phyloP scores from a whole-genome alignment of 2,113 vertebrate species.

The Alethe diademata region DNA sequence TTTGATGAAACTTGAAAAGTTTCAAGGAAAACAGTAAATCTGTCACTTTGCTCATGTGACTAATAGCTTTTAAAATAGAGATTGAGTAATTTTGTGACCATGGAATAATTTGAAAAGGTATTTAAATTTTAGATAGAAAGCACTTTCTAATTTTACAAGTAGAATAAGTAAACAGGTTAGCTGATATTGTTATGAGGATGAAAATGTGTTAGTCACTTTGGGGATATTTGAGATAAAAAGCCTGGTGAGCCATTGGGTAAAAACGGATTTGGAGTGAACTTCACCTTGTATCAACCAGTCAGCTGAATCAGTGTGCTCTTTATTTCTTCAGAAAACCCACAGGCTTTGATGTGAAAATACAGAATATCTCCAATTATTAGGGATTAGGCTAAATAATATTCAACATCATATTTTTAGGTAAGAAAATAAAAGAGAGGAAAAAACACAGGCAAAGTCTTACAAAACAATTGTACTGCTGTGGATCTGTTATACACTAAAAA shows the following conservation, averaged over 20 bases:
- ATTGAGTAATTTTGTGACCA: not conserved
- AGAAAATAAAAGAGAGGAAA: not conserved
- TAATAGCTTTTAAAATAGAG: not conserved
- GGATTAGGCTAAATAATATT: not conserved
- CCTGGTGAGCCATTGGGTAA: not conserved
- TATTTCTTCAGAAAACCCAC: not conserved
- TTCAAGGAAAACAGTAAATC: not conserved
- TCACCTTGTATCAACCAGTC: not conserved
- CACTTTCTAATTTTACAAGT: not conserved
- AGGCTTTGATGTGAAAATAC: not conserved
- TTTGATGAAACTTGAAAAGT: not conserved
- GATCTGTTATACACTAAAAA: not conserved
- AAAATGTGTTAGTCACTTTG: not conserved
- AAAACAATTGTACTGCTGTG: not conserved
- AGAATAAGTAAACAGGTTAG: not conserved
- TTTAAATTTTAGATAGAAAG: not conserved
- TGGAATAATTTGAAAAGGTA: not conserved
- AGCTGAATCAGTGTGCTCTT: not conserved
- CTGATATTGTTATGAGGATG: not conserved
- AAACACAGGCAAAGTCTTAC: not conserved
- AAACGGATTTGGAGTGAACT: not conserved
- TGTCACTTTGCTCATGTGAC: not conserved
- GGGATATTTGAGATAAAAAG: not conserved
- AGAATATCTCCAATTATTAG: not conserved
- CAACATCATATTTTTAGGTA: not conserved